Conservation (phyloP, 2,797 vertebrate genomes). For the Chelonia mydas region DNA sequence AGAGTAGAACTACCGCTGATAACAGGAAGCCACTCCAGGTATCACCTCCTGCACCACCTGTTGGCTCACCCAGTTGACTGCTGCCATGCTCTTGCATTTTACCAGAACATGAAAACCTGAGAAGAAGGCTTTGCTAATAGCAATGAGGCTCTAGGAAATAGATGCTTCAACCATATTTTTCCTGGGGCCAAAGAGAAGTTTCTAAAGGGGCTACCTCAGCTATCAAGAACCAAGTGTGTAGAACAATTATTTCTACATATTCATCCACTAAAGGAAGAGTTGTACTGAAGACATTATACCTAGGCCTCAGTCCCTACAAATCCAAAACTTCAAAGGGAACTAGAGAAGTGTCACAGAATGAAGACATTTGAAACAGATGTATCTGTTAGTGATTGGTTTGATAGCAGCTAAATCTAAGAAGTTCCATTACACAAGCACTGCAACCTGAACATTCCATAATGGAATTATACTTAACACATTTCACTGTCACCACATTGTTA, state of each 20-base stretch:
- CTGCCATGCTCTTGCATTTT: conserved; percentile 39
- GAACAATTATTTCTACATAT: too few species aligned
- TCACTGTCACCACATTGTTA: not conserved
- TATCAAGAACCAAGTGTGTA: not conserved
- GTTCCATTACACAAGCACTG: not conserved
- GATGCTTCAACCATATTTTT: conserved; percentile 6
- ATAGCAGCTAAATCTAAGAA: not conserved
- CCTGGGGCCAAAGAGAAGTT: conserved; percentile 5
- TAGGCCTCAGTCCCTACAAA: too few species aligned
- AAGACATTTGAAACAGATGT: too few species aligned
- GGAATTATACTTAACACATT: conserved; percentile 1
- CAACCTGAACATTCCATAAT: not conserved
- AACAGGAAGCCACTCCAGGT: not conserved
- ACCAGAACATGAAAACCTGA: conserved; percentile 37
- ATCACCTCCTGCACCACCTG: not conserved
- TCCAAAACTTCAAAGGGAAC: too few species aligned
- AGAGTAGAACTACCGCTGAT: conserved; percentile 15
- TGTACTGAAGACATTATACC: too few species aligned
- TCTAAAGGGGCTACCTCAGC: conserved; percentile 11
- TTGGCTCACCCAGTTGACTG: conserved; percentile 24
- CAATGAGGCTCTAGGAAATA: not conserved
- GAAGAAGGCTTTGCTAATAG: not conserved
- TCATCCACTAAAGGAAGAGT: too few species aligned
- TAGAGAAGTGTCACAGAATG: too few species aligned
- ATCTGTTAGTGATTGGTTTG: too few species aligned